Percentiles rank a stretch among this genome's conserved stretches.
Evolutionary conservation across 2,797 vertebrate species (phyloP).

Genomic region (Geotrypetes seraphini): DNA sequence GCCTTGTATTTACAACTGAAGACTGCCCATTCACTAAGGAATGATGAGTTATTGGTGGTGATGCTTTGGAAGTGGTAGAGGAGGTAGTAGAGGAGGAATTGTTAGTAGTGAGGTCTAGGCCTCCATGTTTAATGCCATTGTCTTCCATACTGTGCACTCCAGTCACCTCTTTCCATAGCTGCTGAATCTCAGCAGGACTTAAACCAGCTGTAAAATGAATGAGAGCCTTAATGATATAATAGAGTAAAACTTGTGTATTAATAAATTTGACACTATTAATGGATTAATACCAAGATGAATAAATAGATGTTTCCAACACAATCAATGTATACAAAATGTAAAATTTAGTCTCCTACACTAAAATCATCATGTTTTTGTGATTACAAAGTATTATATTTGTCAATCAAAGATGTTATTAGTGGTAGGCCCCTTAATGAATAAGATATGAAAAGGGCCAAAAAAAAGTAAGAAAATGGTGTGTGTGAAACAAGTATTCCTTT

Average conservation of each 20-base stretch:
- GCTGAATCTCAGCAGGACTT: constrained; percentile 96
- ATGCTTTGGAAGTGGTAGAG: constrained; percentile 84
- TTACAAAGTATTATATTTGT: constrained; percentile 13
- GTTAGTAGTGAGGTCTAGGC: constrained; percentile 95
- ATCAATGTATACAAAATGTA: constrained; percentile 28
- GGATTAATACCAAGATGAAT: constrained; percentile 35
- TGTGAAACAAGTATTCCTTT: too few species aligned
- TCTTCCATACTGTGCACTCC: constrained; percentile 88
- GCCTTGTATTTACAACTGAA: constrained; percentile 83
- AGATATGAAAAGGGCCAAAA: constrained; percentile 5
- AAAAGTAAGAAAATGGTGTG: background rate
- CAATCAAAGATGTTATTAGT: constrained; percentile 17
- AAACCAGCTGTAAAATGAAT: constrained; percentile 77
- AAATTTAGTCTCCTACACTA: constrained; percentile 25
- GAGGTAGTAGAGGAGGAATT: constrained; percentile 96
- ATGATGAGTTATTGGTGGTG: constrained; percentile 91
- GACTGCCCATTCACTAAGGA: constrained; percentile 96
- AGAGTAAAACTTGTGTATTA: constrained; percentile 33
- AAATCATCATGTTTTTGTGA: too few species aligned
- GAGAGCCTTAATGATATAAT: constrained; percentile 42
- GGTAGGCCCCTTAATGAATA: constrained; percentile 3
- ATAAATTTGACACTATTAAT: constrained; percentile 34
- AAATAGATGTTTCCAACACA: constrained; percentile 17
- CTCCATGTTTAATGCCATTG: constrained; percentile 91
- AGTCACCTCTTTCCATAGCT: constrained; percentile 97